phyloP scores from a whole-genome alignment of 2,888 invertebrate genomes.

The Erebia epiphron region DNA sequence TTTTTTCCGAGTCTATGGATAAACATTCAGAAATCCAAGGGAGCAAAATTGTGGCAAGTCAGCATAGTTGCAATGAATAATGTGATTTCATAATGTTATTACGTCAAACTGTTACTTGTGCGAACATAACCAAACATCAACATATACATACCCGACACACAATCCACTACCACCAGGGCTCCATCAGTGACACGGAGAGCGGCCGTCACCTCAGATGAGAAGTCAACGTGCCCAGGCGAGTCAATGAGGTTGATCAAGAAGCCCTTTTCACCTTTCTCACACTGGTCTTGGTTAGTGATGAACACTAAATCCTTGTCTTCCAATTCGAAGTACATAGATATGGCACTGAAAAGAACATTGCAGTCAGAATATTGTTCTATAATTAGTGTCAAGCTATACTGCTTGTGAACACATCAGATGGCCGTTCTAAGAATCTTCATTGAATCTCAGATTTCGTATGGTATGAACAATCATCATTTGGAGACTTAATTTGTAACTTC shows the following conservation, averaged over 20 bases:
- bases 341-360: constrained; percentile 87
- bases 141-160: constrained; percentile 93
- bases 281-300: constrained; percentile 95
- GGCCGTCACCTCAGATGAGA: constrained; percentile 99
- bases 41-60: too few species aligned
- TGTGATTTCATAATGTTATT: too few species aligned
- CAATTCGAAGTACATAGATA: constrained; percentile 99
- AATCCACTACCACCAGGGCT: constrained; percentile 99
- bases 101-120: too few species aligned
- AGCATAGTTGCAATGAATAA: too few species aligned
- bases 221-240: constrained; percentile 99
- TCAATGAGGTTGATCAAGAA: constrained; percentile 99
- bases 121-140: neutral
- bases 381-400: neutral
- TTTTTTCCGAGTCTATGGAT: too few species aligned
- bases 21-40: too few species aligned
- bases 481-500: constrained; percentile 6
- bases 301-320: constrained; percentile 96
- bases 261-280: constrained; percentile 95
- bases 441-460: constrained; percentile 65
- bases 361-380: neutral
- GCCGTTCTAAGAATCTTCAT: constrained; percentile 83
- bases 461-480: constrained; percentile 82
- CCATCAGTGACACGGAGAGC: constrained; percentile 99
- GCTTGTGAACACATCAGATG: constrained; percentile 65